phyloP scores from a whole-genome alignment of 2,113 vertebrate genomes.

The Vicugna pacos region DNA sequence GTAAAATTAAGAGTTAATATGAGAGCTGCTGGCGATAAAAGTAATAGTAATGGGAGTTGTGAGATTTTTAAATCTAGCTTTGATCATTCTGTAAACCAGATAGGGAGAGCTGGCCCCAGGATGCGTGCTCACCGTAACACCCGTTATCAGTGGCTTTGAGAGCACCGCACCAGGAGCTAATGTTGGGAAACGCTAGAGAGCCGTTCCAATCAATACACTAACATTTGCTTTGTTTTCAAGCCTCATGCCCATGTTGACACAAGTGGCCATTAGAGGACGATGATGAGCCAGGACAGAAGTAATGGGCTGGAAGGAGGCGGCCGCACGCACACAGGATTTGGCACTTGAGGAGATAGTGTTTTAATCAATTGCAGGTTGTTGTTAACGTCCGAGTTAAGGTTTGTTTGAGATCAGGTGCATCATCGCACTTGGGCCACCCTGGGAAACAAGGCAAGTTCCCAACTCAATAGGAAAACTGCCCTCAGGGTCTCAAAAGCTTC shows the following conservation, averaged over 20 bases:
- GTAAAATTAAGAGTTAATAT: not conserved
- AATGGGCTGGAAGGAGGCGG: constrained; percentile 65
- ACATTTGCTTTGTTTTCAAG: constrained; percentile 66
- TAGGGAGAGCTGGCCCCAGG: not conserved
- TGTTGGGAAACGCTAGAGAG: constrained; percentile 16
- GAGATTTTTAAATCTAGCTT: not conserved
- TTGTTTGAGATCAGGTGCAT: not conserved
- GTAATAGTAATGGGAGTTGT: not conserved
- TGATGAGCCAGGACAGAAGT: not conserved
- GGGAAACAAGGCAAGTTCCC: not conserved
- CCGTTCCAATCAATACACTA: constrained; percentile 25
- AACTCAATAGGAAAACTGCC: not conserved
- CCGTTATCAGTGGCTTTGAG: not conserved
- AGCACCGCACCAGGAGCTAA: not conserved
- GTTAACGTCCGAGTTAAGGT: not conserved
- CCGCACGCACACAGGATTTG: not conserved
- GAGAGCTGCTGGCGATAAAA: not conserved
- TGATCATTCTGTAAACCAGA: not conserved
- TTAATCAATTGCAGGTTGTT: not conserved
- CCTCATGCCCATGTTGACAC: constrained; percentile 72
- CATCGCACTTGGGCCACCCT: not conserved
- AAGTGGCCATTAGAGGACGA: constrained; percentile 13
- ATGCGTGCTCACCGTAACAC: rapidly evolving
- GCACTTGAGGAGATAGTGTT: not conserved
- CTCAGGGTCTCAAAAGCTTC: not conserved